Conservation (phyloP, 2,797 vertebrate species). For the Pseudochirops corinnae region DNA sequence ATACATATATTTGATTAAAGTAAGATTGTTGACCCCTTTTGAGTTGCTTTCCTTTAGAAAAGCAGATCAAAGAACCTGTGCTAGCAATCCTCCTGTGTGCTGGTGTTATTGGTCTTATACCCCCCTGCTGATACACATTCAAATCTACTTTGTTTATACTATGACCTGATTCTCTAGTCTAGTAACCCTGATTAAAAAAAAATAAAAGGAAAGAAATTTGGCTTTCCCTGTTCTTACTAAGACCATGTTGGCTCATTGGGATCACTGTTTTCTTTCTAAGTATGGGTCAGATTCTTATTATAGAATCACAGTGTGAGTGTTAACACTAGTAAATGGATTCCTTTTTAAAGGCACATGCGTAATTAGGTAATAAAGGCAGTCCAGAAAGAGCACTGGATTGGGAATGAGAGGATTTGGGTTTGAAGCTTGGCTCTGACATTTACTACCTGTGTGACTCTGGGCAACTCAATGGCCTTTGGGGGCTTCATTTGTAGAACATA, state of each 20-base stretch:
- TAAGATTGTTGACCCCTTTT: too few relatives aligned
- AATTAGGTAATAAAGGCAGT: background rate
- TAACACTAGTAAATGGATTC: background rate
- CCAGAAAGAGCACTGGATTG: background rate
- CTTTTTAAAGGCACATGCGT: background rate
- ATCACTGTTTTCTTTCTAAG: background rate
- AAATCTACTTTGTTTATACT: background rate
- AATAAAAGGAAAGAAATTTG: background rate
- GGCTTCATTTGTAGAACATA: background rate
- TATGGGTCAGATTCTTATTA: background rate
- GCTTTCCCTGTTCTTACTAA: background rate
- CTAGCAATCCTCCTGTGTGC: too few relatives aligned
- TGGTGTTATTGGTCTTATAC: too few relatives aligned
- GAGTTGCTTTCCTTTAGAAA: too few relatives aligned
- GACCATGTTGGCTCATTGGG: background rate
- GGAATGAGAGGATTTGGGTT: background rate
- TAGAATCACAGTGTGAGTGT: background rate
- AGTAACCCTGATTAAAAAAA: background rate
- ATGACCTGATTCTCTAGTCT: background rate
- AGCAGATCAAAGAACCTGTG: too few relatives aligned
- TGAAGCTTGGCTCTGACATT: background rate
- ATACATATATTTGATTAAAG: too few relatives aligned
- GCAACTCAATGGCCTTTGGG: background rate
- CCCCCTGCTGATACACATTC: background rate
- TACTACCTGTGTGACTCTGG: background rate